Conservation (phyloP, 2,888 invertebrate species). For the Agrotis clavis region DNA sequence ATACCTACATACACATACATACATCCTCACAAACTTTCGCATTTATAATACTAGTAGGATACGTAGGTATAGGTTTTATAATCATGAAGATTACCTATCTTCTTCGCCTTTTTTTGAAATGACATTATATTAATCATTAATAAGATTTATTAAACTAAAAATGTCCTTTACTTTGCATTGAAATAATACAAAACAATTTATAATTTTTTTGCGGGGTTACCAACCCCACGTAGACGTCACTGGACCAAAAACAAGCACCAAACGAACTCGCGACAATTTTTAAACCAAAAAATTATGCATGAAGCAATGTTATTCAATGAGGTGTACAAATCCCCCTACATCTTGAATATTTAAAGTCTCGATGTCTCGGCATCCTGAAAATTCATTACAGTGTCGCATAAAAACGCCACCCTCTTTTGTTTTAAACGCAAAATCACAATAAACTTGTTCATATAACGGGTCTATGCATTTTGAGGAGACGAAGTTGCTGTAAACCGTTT, state of each 20-base stretch:
- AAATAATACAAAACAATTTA: no score
- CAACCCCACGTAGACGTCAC: neutral
- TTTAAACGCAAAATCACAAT: constrained; percentile 90
- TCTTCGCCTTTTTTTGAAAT: no score
- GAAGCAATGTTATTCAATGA: constrained; percentile 90
- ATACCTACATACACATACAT: no score
- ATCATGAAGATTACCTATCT: no score
- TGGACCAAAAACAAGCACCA: constrained; percentile 10
- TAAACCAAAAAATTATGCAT: constrained; percentile 87
- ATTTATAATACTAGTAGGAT: no score
- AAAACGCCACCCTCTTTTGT: constrained; percentile 86
- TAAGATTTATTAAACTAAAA: no score
- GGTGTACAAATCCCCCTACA: constrained; percentile 83
- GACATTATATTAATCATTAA: no score
- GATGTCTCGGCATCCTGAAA: constrained; percentile 82
- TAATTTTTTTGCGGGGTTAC: no score
- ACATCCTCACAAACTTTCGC: no score
- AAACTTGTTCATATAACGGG: constrained; percentile 86
- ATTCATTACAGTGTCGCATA: constrained; percentile 86
- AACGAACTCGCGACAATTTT: constrained; percentile 71
- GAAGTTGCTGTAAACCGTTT: constrained; percentile 66
- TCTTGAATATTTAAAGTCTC: constrained; percentile 86
- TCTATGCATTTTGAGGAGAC: constrained; percentile 84
- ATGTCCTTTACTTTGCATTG: no score
- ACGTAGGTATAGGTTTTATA: no score